Conservation (phyloP, 2,888 invertebrate genomes). For the Electrophaes corylata region DNA sequence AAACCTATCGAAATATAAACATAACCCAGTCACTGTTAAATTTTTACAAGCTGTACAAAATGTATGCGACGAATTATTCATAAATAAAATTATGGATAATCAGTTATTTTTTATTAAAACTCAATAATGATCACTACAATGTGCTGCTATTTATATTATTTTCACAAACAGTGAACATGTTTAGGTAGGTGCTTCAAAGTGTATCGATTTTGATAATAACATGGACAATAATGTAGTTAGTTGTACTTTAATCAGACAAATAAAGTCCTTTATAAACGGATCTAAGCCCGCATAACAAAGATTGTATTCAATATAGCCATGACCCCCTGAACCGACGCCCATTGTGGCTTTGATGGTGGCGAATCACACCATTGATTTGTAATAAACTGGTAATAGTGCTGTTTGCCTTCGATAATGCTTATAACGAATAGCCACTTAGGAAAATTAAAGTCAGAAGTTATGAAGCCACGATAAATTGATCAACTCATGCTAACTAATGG, state of each 20-base stretch:
- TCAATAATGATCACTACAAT: too few species aligned
- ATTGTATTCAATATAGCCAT: conserved; percentile 66
- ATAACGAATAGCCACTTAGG: conserved; percentile 27
- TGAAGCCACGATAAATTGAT: neutral
- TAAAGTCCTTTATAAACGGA: conserved; percentile 33
- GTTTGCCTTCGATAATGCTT: conserved; percentile 28
- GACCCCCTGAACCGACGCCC: conserved; percentile 59
- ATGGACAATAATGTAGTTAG: neutral
- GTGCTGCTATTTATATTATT: neutral
- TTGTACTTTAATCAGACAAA: conserved; percentile 16
- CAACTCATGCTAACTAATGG: too few species aligned
- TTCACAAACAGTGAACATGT: neutral
- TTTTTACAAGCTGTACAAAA: too few species aligned
- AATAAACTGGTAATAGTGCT: conserved; percentile 36
- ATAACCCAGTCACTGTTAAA: too few species aligned
- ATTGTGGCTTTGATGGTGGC: conserved; percentile 63
- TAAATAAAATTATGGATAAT: too few species aligned
- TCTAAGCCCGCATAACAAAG: conserved; percentile 65
- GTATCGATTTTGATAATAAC: neutral
- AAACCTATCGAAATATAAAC: too few species aligned
- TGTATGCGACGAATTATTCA: too few species aligned
- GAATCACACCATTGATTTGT: conserved; percentile 57
- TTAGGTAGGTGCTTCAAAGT: neutral
- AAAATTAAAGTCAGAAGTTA: conserved; percentile 27
- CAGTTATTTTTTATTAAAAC: too few species aligned